phyloP scores from a whole-genome alignment of 2,113 vertebrate genomes.

The Seriola quinqueradiata region DNA sequence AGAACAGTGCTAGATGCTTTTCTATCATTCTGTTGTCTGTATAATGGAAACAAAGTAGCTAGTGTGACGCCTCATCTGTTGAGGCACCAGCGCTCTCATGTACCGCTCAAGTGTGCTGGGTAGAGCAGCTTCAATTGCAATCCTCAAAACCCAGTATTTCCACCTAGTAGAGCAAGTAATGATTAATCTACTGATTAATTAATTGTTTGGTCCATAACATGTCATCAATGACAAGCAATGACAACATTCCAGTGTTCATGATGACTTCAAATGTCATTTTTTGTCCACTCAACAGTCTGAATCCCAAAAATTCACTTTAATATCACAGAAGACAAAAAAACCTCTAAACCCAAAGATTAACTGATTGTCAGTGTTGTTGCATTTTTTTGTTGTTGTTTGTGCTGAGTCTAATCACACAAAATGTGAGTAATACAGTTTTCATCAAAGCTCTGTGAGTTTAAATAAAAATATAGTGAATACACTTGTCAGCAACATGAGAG shows the following conservation, averaged over 20 bases:
- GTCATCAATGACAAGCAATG: neutral
- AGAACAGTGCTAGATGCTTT: neutral
- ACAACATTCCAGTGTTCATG: neutral
- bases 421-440: neutral
- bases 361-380: neutral
- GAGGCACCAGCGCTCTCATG: slow-evolving; percentile 32
- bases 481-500: slow-evolving; percentile 8
- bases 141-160: neutral
- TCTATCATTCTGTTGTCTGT: slow-evolving; percentile 36
- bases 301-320: neutral
- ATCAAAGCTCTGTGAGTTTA: slow-evolving; percentile 1
- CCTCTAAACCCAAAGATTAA: neutral
- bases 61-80: slow-evolving; percentile 38
- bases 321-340: neutral
- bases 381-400: no score
- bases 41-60: slow-evolving; percentile 17
- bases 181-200: neutral
- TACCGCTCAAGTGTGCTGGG: slow-evolving; percentile 48
- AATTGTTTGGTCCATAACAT: neutral
- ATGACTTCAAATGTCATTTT: neutral
- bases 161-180: neutral
- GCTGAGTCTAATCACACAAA: neutral
- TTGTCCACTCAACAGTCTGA: neutral
- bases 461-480: neutral
- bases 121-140: neutral